These are phyloP conservation scores for Scalopus aquaticus DNA, from an alignment of 2,113 vertebrate species.

Conservation along the genomic window DNA sequence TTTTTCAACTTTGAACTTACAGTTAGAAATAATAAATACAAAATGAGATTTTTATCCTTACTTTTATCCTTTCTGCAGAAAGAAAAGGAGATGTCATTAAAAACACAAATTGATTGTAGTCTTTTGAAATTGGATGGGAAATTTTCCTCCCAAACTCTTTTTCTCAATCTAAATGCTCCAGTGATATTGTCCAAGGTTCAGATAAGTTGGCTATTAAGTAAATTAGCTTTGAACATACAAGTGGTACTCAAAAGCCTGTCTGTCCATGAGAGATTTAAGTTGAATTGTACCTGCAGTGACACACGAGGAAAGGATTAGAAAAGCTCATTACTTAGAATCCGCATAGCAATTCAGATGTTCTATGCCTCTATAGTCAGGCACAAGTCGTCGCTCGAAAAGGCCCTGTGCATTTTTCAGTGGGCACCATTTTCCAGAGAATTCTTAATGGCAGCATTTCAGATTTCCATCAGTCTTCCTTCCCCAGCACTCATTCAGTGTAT, in stretches of 20 bases:
- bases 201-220: constrained; percentile 67
- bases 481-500: not conserved
- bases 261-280: constrained; percentile 65
- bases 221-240: constrained; percentile 74
- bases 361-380: constrained; percentile 46
- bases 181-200: constrained; percentile 63
- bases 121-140: constrained; percentile 73
- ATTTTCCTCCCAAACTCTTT: constrained; percentile 66
- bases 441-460: not conserved
- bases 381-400: constrained; percentile 46
- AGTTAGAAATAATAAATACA: constrained; percentile 60
- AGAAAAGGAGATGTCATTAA: constrained; percentile 73
- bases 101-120: constrained; percentile 68
- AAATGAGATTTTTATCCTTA: constrained; percentile 74
- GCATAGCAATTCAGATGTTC: constrained; percentile 51
- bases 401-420: not conserved
- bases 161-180: constrained; percentile 59
- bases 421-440: constrained; percentile 35
- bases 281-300: constrained; percentile 55
- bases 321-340: constrained; percentile 62
- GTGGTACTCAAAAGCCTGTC: constrained; percentile 76
- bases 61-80: constrained; percentile 39
- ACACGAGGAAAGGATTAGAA: constrained; percentile 46
- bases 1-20: constrained; percentile 60
- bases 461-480: not conserved